A percentile compares a stretch with the other conserved stretches of the same genome.
phyloP scores from a whole-genome alignment of 2,888 invertebrate species.

The Atrina japonica region DNA sequence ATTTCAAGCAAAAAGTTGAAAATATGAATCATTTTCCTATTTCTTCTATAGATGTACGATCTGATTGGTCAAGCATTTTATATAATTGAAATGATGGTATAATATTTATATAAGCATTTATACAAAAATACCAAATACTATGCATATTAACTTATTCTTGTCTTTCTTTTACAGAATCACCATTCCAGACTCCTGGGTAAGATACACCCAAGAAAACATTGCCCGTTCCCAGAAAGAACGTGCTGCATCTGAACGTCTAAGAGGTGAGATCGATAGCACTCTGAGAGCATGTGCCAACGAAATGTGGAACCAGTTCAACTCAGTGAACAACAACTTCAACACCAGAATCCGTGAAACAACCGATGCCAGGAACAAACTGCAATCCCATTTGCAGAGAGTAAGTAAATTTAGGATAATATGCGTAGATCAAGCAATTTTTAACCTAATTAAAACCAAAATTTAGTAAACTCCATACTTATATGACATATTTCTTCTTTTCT shows the following conservation, averaged over 20 bases:
- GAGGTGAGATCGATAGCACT: conserved; percentile 79
- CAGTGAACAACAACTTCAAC: conserved; percentile 80
- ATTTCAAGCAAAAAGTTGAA: no score
- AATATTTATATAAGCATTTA: no score
- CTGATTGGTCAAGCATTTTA: no score
- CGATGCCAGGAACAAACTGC: conserved; percentile 80
- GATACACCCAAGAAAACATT: conserved; percentile 80
- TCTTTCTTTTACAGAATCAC: conserved; percentile 84
- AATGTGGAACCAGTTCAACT: conserved; percentile 81
- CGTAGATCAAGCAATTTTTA: no score
- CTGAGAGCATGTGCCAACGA: conserved; percentile 79
- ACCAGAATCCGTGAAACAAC: conserved; percentile 78
- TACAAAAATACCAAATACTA: no score
- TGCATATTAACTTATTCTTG: no score
- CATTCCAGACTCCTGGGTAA: conserved; percentile 82
- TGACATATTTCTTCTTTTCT: no score
- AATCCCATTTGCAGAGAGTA: conserved; percentile 80
- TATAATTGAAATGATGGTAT: no score
- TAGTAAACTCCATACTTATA: no score
- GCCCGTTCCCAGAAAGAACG: conserved; percentile 79
- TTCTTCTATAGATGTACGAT: no score
- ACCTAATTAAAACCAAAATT: background rate
- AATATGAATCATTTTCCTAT: no score
- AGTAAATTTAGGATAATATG: conserved; percentile 14
- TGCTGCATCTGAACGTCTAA: conserved; percentile 77